A percentile compares a stretch with the other conserved stretches of the same genome.
These are phyloP conservation scores for Percopsis transmontana DNA, from an alignment of 2,113 vertebrate genomes.

Conservation along the genomic window DNA sequence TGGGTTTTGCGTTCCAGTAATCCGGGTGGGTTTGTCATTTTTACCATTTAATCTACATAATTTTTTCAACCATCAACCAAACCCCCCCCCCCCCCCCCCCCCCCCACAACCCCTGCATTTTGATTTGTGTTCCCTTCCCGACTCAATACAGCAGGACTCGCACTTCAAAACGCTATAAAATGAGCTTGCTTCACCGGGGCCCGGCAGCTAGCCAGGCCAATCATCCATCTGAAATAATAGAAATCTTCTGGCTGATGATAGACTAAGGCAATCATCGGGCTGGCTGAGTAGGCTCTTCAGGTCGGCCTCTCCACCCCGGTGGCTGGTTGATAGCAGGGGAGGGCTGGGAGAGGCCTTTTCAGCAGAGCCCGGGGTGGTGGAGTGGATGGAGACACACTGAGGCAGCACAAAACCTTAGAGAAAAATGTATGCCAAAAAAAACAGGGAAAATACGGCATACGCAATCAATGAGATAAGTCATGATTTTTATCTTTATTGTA, in stretches of 20 bases:
- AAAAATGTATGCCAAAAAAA: not conserved
- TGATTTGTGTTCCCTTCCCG: not conserved
- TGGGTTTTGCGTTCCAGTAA: too few species aligned
- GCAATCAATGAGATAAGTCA: too few species aligned
- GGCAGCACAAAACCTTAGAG: not conserved
- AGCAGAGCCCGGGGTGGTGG: conserved; percentile 18
- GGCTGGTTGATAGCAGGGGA: conserved; percentile 63
- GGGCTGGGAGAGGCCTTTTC: conserved; percentile 41
- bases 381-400: conserved; percentile 33
- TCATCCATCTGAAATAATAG: conserved; percentile 76
- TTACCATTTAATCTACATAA: conserved; percentile 60
- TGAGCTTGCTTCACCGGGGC: conserved; percentile 65
- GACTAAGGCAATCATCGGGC: conserved; percentile 73
- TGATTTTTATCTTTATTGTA: too few species aligned
- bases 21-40: conserved; percentile 60
- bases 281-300: conserved; percentile 72
- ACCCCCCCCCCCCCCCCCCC: conserved; percentile 1
- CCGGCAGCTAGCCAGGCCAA: conserved; percentile 72
- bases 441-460: not conserved
- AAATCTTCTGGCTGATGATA: conserved; percentile 74
- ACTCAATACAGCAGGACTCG: conserved; percentile 41
- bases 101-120: conserved; percentile 4
- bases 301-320: conserved; percentile 67
- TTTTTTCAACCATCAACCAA: conserved; percentile 65
- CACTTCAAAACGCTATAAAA: conserved; percentile 69